Conservation (phyloP, 2,888 invertebrate species). For the Antheraea assamensis region DNA sequence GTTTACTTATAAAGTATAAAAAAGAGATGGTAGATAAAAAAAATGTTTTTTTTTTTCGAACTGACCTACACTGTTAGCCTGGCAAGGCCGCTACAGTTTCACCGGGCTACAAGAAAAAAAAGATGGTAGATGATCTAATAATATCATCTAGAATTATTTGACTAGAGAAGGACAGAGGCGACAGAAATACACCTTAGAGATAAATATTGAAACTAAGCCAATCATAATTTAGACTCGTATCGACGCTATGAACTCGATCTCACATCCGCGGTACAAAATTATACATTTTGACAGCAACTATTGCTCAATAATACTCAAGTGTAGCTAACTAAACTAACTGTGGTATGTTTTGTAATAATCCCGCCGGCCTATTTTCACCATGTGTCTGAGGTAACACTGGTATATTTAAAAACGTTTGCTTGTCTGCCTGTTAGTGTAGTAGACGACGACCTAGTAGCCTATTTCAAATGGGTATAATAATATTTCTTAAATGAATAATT, state of each 20-base stretch:
- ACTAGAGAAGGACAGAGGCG: not conserved
- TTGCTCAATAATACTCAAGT: constrained; percentile 10
- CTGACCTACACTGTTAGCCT: too few relatives aligned
- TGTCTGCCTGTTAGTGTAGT: constrained; percentile 10
- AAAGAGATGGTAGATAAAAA: too few relatives aligned
- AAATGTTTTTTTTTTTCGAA: too few relatives aligned
- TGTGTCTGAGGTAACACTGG: not conserved
- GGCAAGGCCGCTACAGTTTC: too few relatives aligned
- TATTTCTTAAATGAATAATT: not conserved
- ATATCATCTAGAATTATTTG: not conserved
- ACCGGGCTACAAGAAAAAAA: too few relatives aligned
- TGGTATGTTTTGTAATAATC: constrained; percentile 13
- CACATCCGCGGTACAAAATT: constrained; percentile 14
- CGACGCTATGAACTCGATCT: constrained; percentile 2
- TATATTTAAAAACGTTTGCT: constrained; percentile 4
- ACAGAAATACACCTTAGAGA: constrained; percentile 23
- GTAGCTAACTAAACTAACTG: not conserved
- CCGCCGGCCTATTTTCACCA: constrained; percentile 10
- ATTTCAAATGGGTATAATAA: not conserved
- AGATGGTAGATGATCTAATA: not conserved
- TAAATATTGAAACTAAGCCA: constrained; percentile 26
- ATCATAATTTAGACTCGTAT: not conserved
- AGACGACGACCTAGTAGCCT: not conserved
- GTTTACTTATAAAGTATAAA: too few relatives aligned
- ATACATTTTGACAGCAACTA: constrained; percentile 14